Base-by-base conservation (phyloP, 2,888 invertebrate species). In the Luffia ferchaultella region DNA sequence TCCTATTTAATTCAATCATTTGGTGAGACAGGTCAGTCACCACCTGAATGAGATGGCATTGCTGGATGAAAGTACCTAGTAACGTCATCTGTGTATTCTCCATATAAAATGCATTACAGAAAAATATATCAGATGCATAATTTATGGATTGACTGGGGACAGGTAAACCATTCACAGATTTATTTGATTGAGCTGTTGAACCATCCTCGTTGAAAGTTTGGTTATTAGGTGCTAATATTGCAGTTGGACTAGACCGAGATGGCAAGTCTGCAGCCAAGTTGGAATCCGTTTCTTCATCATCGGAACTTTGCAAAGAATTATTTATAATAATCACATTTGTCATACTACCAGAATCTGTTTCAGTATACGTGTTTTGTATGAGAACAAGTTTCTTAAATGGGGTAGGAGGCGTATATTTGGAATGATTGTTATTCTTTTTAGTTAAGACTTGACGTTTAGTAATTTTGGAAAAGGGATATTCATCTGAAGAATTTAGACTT, bases 11-110 rank as follows among this genome's bases (percentile, higher is more conserved):
- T 46, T 46, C 46, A 19, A 16, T 19, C 20, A 46, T 19, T 15
- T 46, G 20, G 5, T 19, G 16, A 15, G 46, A 46, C n/a, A 46
- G 20, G 46, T 46, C 46, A 7, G 46, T 20, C 19, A 19, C 20
- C 18, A 46, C 20, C 20, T 46, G 46, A 5, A 46, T 46, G 16
- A 20, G 46, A 46, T 46, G 46, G 40, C 46, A 16, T 40, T 46
- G 46, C 12, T 46, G 46, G 2, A 46, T 30, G 20, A 12, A 1
- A 3, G n/a, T n/a, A n/a, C n/a, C n/a, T n/a, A n/a, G n/a, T n/a
- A n/a, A n/a, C n/a, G n/a, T n/a, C n/a, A 16, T 16, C 18, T 46
- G 46, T 16, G 20, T 20, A 17, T 40, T 46, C 40, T 15, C 17
- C 20, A 30, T 16, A 46, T 16, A 46, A 16, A 18, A 20, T 46